phyloP scores from a whole-genome alignment of 2,888 invertebrate genomes.

The Catocala sponsa region DNA sequence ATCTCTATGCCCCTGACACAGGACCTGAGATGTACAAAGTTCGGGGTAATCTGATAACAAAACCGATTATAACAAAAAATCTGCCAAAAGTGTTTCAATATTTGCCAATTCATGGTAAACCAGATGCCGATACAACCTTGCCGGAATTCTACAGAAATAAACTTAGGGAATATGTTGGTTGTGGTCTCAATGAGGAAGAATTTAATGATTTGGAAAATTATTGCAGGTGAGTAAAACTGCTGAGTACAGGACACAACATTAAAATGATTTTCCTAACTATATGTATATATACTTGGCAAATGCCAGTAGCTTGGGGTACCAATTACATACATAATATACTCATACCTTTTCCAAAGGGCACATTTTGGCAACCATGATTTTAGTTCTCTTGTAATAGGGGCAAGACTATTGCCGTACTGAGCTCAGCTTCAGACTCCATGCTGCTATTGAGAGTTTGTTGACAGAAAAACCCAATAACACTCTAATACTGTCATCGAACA shows the following conservation, averaged over 20 bases:
- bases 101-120: constrained; percentile 70
- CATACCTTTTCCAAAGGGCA: too few species aligned
- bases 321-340: too few species aligned
- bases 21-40: constrained; percentile 68
- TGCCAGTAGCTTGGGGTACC: too few species aligned
- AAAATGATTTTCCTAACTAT: background rate
- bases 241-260: too few species aligned
- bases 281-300: background rate
- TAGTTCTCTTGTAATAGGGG: too few species aligned
- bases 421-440: too few species aligned
- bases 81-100: constrained; percentile 66
- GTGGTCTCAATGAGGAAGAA: constrained; percentile 71
- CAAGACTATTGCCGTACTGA: too few species aligned
- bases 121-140: constrained; percentile 50
- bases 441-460: too few species aligned
- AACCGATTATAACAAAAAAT: constrained; percentile 65
- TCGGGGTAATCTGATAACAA: constrained; percentile 62
- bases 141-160: constrained; percentile 59
- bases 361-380: too few species aligned
- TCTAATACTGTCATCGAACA: too few species aligned
- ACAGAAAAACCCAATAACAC: too few species aligned
- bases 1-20: constrained; percentile 57
- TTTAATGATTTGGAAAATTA: constrained; percentile 73
- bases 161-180: constrained; percentile 72
- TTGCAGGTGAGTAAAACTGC: constrained; percentile 74